These are phyloP conservation scores for Menidia beryllina DNA, from an alignment of 2,113 vertebrate genomes.

Conservation along the genomic window DNA sequence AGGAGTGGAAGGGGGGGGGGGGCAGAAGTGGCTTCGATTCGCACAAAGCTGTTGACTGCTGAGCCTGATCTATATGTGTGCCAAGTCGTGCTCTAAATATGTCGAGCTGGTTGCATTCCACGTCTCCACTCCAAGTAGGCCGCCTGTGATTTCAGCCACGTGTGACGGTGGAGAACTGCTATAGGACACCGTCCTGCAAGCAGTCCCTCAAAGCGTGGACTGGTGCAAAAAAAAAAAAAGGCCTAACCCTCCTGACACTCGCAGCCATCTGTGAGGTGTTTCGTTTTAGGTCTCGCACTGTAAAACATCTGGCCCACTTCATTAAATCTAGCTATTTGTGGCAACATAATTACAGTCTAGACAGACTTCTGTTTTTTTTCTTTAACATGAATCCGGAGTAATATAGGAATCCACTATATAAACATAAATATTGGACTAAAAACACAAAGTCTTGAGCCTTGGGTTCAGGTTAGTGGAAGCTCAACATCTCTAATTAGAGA, in stretches of 20 bases:
- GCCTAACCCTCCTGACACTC: conserved; percentile 38
- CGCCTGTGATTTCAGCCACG: conserved; percentile 48
- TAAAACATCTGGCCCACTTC: conserved; percentile 70
- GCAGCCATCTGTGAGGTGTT: conserved; percentile 65
- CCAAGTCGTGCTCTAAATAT: conserved; percentile 26
- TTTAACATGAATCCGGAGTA: conserved; percentile 55
- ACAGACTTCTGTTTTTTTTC: conserved; percentile 45
- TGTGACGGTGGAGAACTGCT: conserved; percentile 49
- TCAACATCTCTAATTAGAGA: conserved; percentile 5
- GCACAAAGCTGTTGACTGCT: conserved; percentile 7
- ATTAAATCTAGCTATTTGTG: conserved; percentile 74
- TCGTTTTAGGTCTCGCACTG: conserved; percentile 56
- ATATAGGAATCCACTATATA: conserved; percentile 49
- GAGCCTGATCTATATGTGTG: conserved; percentile 23
- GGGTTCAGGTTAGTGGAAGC: conserved; percentile 20
- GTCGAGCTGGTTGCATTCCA: conserved; percentile 44
- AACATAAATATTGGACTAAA: conserved; percentile 20
- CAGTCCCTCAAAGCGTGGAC: conserved; percentile 62
- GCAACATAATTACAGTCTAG: conserved; percentile 76
- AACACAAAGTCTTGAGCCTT: conserved; percentile 32
- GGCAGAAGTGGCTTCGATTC: conserved; percentile 40
- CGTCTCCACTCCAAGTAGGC: conserved; percentile 47
- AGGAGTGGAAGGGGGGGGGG: conserved; percentile 17
- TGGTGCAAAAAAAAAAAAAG: conserved; percentile 43
- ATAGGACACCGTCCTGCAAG: conserved; percentile 67